phyloP scores from a whole-genome alignment of 2,113 vertebrate genomes.

The Malurus alboscapulatus region DNA sequence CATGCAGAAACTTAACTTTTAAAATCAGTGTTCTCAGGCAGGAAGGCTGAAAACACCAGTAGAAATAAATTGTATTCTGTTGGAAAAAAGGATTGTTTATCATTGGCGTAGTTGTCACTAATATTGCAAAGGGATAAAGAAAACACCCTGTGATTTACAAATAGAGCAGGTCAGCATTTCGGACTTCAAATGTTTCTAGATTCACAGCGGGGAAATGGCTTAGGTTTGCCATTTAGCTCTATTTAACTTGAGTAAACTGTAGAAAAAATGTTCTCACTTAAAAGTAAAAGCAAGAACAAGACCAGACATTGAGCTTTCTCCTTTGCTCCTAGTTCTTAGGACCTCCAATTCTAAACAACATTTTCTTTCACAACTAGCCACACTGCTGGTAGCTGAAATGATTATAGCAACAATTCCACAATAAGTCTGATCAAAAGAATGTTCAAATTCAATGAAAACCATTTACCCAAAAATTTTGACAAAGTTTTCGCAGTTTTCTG shows the following conservation, averaged over 20 bases:
- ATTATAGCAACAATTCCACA: neutral
- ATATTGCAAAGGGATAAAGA: neutral
- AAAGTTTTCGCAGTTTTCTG: neutral
- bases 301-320: neutral
- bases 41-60: neutral
- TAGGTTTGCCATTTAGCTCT: neutral
- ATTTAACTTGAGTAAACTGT: neutral
- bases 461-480: neutral
- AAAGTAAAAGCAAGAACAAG: neutral
- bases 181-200: neutral
- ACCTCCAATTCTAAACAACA: neutral
- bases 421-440: neutral
- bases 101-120: neutral
- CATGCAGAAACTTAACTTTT: neutral
- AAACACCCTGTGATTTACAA: neutral
- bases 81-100: neutral
- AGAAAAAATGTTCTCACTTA: neutral
- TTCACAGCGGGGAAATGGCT: neutral
- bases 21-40: neutral
- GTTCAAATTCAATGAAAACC: neutral
- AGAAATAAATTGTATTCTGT: neutral
- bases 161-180: neutral
- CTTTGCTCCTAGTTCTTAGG: neutral
- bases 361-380: neutral
- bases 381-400: neutral